These are phyloP conservation scores for Prolemur simus DNA, from an alignment of 2,113 vertebrate species.

Conservation along the genomic window DNA sequence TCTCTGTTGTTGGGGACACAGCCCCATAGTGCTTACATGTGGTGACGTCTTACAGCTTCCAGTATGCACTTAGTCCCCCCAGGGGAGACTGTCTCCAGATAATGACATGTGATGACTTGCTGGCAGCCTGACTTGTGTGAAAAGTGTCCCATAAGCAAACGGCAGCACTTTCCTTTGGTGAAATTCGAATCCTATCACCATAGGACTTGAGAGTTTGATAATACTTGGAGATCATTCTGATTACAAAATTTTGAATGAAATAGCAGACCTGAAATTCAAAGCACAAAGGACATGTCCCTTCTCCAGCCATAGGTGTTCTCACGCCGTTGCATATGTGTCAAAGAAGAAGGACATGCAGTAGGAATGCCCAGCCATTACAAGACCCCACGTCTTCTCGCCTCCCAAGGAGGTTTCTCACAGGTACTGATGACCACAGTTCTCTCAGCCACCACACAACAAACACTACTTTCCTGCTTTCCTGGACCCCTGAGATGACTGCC, in stretches of 20 bases:
- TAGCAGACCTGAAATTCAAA: background rate
- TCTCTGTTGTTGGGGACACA: background rate
- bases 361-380: background rate
- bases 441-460: background rate
- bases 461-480: background rate
- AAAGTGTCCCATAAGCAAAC: background rate
- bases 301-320: background rate
- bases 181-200: conserved; percentile 6
- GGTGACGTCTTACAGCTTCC: background rate
- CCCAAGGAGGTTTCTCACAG: background rate
- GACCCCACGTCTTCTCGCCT: background rate
- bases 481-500: background rate
- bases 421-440: background rate
- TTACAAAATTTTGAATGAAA: background rate
- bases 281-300: background rate
- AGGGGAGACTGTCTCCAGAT: background rate
- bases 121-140: background rate
- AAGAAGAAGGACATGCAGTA: background rate
- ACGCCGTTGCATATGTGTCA: background rate
- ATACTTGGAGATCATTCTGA: background rate
- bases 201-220: background rate
- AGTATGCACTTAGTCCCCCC: background rate
- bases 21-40: background rate
- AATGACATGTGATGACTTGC: background rate
- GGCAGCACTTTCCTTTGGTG: background rate